phyloP scores from a whole-genome alignment of 2,888 invertebrate species.

The Hyppa rectilinea region DNA sequence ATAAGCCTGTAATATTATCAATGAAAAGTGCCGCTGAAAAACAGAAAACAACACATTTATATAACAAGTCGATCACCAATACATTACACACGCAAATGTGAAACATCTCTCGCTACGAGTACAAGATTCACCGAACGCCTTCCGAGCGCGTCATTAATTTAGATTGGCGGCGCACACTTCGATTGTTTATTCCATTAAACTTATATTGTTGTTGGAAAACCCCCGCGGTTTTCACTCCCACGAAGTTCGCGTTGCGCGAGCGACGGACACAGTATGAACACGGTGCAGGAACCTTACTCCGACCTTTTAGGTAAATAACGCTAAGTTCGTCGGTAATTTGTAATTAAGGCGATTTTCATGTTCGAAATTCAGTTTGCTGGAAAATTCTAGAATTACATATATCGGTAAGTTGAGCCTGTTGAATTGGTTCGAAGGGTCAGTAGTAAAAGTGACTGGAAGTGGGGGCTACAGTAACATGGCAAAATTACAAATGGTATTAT shows the following conservation, averaged over 20 bases:
- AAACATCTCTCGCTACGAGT: constrained; percentile 48
- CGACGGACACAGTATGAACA: constrained; percentile 11
- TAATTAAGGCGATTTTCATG: background rate
- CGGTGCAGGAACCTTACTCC: constrained; percentile 10
- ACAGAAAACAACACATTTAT: background rate
- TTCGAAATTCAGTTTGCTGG: background rate
- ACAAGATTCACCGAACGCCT: constrained; percentile 59
- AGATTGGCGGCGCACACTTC: constrained; percentile 70
- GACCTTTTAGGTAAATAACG: constrained; percentile 30
- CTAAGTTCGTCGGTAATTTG: background rate
- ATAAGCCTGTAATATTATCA: background rate
- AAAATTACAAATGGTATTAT: background rate
- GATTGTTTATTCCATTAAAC: constrained; percentile 88
- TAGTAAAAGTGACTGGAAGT: too few species aligned
- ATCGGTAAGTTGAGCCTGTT: background rate
- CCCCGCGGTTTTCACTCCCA: constrained; percentile 56
- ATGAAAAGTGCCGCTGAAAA: background rate
- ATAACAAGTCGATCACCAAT: background rate
- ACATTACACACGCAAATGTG: constrained; percentile 17
- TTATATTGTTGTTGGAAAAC: constrained; percentile 74
- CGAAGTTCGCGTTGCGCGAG: constrained; percentile 23
- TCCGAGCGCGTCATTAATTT: constrained; percentile 65
- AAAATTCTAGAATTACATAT: constrained; percentile 4
- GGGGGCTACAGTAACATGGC: too few species aligned
- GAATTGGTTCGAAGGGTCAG: background rate